phyloP scores from a whole-genome alignment of 2,797 vertebrate species.

The Australoheros facetus region DNA sequence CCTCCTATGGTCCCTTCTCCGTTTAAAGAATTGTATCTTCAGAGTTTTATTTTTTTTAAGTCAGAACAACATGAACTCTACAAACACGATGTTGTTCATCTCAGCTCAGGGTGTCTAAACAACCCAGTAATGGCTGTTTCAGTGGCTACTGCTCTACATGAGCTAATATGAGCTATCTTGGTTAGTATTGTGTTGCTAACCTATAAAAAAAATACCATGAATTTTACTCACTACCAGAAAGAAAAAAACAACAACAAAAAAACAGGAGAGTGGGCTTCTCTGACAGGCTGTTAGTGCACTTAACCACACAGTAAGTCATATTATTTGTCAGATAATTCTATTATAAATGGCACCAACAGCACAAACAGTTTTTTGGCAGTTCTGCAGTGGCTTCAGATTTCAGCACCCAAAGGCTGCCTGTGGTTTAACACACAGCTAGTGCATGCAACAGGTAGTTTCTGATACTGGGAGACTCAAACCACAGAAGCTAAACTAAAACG shows the following conservation, averaged over 20 bases:
- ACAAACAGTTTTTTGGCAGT: not conserved
- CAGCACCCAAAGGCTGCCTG: fast-evolving
- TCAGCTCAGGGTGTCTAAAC: not conserved
- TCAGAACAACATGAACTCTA: not conserved
- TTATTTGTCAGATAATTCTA: not conserved
- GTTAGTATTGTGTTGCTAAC: not conserved
- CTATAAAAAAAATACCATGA: not conserved
- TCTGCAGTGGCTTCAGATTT: not conserved
- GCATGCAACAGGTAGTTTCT: not conserved
- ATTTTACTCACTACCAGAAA: too few species aligned
- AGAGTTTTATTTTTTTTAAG: not conserved
- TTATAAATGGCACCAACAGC: too few species aligned
- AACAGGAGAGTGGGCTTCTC: not conserved
- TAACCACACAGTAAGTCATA: not conserved
- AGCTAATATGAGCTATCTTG: not conserved
- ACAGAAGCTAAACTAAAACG: not conserved
- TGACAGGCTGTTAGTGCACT: not conserved
- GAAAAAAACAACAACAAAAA: not conserved
- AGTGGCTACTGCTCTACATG: not conserved
- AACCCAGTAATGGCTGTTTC: not conserved
- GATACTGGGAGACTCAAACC: not conserved
- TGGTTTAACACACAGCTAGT: not conserved
- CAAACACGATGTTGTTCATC: not conserved
- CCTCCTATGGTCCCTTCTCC: not conserved
- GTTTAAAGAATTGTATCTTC: not conserved